Percentiles rank a stretch among this genome's conserved stretches.
Evolutionary conservation across 2,113 vertebrate species (phyloP).

Genomic region (Pionites leucogaster): DNA sequence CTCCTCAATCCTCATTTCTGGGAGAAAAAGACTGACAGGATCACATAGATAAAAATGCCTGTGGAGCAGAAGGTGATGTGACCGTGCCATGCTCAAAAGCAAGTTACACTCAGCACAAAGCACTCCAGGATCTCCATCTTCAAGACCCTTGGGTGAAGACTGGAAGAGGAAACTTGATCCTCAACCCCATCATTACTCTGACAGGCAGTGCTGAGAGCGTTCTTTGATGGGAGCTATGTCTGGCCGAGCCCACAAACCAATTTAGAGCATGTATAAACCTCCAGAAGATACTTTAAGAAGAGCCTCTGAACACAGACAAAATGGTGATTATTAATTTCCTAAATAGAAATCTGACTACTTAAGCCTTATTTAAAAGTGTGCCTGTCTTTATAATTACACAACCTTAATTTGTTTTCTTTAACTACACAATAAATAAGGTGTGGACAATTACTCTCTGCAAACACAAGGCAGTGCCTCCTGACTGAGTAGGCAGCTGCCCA

Average conservation of each 20-base stretch:
- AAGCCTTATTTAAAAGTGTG: conserved; percentile 70
- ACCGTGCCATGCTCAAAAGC: not conserved
- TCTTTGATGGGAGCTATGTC: not conserved
- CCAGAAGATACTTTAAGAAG: conserved; percentile 13
- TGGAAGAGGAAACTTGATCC: not conserved
- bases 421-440: conserved; percentile 71
- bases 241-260: not conserved
- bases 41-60: not conserved
- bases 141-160: not conserved
- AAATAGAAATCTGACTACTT: conserved; percentile 68
- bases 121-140: not conserved
- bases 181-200: not conserved
- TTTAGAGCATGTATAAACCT: not conserved
- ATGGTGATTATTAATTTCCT: conserved; percentile 72
- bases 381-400: conserved; percentile 71
- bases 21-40: not conserved
- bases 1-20: not conserved
- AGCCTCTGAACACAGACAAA: not conserved
- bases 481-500: not conserved
- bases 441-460: conserved; percentile 51
- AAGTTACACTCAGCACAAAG: not conserved
- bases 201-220: not conserved
- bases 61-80: not conserved
- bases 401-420: conserved; percentile 79
- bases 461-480: not conserved